Evolutionary conservation across 2,113 vertebrate species (phyloP).

Genomic region (Atrichornis clamosus): DNA sequence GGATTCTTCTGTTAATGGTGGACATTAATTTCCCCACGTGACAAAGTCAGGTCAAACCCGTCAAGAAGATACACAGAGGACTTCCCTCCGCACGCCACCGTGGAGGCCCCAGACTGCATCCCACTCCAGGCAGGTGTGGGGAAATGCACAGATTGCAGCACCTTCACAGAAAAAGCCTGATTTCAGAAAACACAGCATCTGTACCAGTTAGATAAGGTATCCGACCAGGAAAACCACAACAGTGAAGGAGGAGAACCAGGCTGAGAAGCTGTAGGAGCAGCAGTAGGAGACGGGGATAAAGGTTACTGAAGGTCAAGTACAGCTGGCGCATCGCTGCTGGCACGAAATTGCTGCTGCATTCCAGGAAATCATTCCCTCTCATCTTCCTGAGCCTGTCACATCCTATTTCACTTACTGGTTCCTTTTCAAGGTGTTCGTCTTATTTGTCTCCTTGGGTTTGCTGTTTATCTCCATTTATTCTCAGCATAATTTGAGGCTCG

Average conservation of each 20-base stretch:
- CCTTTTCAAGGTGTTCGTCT: slow-evolving; percentile 54
- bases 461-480: slow-evolving; percentile 67
- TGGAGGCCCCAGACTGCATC: background rate
- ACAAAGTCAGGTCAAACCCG: background rate
- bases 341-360: slow-evolving; percentile 60
- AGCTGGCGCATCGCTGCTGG: slow-evolving; percentile 35
- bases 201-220: background rate
- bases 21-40: background rate
- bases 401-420: slow-evolving; percentile 43
- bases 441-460: slow-evolving; percentile 59
- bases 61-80: background rate
- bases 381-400: slow-evolving; percentile 63
- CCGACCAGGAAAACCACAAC: background rate
- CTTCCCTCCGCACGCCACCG: rapidly evolving
- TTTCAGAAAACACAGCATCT: background rate
- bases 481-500: slow-evolving; percentile 46
- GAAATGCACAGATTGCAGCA: background rate
- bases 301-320: slow-evolving; percentile 64
- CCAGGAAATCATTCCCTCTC: slow-evolving; percentile 58
- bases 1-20: background rate
- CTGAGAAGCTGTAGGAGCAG: slow-evolving; percentile 18
- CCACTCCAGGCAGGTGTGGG: background rate
- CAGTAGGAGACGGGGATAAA: slow-evolving; percentile 12
- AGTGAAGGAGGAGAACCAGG: background rate
- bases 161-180: background rate